phyloP scores from a whole-genome alignment of 2,888 invertebrate genomes.

The Melieria picta region DNA sequence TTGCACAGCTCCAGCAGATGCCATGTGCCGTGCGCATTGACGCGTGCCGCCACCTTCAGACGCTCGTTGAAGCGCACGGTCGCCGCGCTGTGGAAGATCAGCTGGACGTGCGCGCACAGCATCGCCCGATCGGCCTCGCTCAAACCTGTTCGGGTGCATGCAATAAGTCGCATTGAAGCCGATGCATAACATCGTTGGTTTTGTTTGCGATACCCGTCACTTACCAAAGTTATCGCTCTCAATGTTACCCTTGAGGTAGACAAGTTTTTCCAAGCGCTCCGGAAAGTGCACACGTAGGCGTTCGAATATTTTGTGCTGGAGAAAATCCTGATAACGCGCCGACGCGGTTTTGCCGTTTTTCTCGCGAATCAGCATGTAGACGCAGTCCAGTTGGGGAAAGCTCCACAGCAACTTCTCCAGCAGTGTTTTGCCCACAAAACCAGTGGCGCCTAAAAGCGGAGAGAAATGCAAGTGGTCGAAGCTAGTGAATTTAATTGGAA shows the following conservation, averaged over 20 bases:
- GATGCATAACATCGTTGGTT: not conserved
- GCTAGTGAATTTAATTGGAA: too few species aligned
- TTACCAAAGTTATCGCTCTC: slow-evolving; percentile 58
- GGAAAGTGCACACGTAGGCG: slow-evolving; percentile 74
- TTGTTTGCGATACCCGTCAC: slow-evolving; percentile 8
- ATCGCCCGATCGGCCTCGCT: slow-evolving; percentile 72
- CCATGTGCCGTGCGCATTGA: slow-evolving; percentile 91
- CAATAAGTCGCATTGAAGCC: not conserved
- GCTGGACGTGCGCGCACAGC: slow-evolving; percentile 75
- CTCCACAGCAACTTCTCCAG: slow-evolving; percentile 91
- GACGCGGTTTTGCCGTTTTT: slow-evolving; percentile 77
- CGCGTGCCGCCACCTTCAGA: slow-evolving; percentile 83
- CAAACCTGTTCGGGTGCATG: slow-evolving; percentile 67
- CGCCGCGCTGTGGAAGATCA: slow-evolving; percentile 95
- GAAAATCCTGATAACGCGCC: slow-evolving; percentile 77
- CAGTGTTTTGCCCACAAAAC: slow-evolving; percentile 94
- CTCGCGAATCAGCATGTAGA: slow-evolving; percentile 84
- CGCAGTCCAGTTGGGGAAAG: slow-evolving; percentile 79
- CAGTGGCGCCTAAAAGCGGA: slow-evolving; percentile 75
- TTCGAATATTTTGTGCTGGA: slow-evolving; percentile 81
- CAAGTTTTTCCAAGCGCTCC: slow-evolving; percentile 74
- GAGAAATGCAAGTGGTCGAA: not conserved
- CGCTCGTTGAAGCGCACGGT: slow-evolving; percentile 95
- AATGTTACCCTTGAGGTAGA: slow-evolving; percentile 81
- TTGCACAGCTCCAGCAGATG: slow-evolving; percentile 84